phyloP scores from a whole-genome alignment of 2,888 invertebrate species.

The Lasioglossum lativentre region DNA sequence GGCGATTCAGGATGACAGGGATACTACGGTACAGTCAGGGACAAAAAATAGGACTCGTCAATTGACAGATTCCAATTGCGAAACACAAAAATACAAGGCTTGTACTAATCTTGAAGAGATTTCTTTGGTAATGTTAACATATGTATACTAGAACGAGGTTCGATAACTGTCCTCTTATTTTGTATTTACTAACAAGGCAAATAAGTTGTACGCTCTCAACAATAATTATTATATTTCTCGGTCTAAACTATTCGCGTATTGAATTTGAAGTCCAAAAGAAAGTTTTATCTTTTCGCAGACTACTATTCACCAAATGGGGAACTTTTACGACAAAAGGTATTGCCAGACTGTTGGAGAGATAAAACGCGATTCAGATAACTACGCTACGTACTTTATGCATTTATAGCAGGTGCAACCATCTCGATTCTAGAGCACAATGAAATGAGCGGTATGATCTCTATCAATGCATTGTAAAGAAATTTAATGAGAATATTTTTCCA shows the following conservation, averaged over 20 bases:
- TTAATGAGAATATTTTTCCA: no score
- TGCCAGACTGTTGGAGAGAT: neutral
- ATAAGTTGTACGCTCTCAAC: neutral
- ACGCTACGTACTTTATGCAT: neutral
- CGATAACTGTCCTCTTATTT: neutral
- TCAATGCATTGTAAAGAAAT: neutral
- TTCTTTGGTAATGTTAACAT: no score
- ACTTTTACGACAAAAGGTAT: neutral
- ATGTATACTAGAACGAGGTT: no score
- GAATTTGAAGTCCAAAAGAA: neutral
- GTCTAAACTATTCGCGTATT: neutral
- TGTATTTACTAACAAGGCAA: neutral
- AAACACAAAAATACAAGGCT: no score
- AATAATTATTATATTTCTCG: neutral
- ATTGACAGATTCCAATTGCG: no score
- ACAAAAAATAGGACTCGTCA: neutral
- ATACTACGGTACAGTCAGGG: neutral
- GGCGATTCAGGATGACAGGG: neutral
- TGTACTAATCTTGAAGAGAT: no score
- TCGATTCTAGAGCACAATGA: neutral
- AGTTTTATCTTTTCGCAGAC: neutral
- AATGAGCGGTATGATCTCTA: neutral
- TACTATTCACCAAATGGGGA: neutral
- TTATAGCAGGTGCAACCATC: neutral
- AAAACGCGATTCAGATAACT: neutral